Evolutionary conservation across 2,797 vertebrate genomes (phyloP), one percentile per base, ranked within the genome.

Genomic region (Ceyx erithaca): DNA sequence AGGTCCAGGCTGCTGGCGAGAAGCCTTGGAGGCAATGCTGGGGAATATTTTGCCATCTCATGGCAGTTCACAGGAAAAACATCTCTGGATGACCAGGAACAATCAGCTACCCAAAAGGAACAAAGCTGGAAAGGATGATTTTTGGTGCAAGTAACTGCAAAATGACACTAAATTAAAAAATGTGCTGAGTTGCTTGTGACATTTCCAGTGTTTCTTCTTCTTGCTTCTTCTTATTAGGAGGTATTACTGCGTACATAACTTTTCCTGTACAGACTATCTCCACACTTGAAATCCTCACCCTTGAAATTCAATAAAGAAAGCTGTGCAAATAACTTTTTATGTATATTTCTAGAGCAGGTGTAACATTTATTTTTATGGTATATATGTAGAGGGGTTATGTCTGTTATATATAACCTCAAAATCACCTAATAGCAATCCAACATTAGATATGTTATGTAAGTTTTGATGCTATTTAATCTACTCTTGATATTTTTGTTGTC

Each of bases 11-110:
- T 22, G 20, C 66, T 41, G 46, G 21, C 0, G 2, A 64, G n/a
- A 40, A 69, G 30, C 5, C 14, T 7, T 9, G 4, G 18, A 25
- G 43, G 26, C 2, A 0, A 10, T 0, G 22, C 30, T 40, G 37
- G 22, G 1, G 18, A 33, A 3, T 48, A 23, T 45, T 80, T 89
- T 89, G 61, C 75, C 46, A 20, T 37, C 52, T 70, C 8, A 14
- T 78, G 82, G 52, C 67, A 30, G 21, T 23, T 49, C 31, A 14
- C 7, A 12, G 7, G 63, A 33, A 22, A 46, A 83, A 51, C 17
- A 33, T 2, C 25, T 37, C 17, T 18, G 14, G 1, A 7, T 8
- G 30, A 67, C 17, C 61, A 45, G 1, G 28, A 40, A 12, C 6
- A 7, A 11, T 40, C 2, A 19, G 23, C 33, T 55, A 6, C 12